phyloP scores from a whole-genome alignment of 1,140 invertebrate species.

The Aphelinus certus region DNA sequence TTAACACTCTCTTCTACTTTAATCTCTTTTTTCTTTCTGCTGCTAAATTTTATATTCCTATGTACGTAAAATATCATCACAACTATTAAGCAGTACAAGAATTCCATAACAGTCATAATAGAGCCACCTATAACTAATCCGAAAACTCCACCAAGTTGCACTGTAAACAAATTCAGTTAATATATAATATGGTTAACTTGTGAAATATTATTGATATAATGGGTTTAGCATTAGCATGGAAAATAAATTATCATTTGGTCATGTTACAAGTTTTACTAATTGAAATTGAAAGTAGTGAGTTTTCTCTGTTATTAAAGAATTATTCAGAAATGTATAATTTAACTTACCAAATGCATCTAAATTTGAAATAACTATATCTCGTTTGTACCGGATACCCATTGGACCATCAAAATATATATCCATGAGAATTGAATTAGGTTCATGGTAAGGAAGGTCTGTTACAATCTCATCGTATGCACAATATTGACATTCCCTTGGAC shows the following conservation, averaged over 20 bases:
- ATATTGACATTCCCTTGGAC: not conserved
- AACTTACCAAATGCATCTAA: constrained; percentile 3
- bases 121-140: constrained; percentile 6
- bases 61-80: not conserved
- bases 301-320: no score
- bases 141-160: constrained; percentile 9
- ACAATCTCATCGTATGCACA: not conserved
- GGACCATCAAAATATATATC: constrained; percentile 7
- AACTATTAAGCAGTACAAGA: not conserved
- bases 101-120: constrained; percentile 2
- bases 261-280: no score
- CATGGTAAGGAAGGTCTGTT: not conserved
- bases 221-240: no score
- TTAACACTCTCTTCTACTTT: not conserved
- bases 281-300: not conserved
- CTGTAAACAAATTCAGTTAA: not conserved
- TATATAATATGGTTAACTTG: no score
- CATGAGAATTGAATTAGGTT: not conserved
- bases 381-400: not conserved
- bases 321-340: not conserved
- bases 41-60: not conserved
- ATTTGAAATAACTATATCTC: not conserved
- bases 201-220: no score
- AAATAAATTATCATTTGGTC: not conserved
- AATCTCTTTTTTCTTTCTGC: not conserved